Conservation (phyloP, 2,797 vertebrate species). For the Otolemur crassicaudatus region DNA sequence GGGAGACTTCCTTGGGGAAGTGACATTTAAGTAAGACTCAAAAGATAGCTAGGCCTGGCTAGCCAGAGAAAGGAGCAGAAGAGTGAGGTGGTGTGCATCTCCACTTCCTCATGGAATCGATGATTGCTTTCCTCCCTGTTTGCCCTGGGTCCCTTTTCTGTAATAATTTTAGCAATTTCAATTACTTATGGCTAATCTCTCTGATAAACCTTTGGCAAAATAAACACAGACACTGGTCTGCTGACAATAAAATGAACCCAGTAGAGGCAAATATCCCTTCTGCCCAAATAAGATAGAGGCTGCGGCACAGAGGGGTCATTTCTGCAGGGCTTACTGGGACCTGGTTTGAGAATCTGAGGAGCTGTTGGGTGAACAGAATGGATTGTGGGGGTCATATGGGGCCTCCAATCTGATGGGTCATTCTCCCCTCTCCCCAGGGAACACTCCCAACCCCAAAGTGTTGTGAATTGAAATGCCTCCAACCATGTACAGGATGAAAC, state of each 20-base stretch:
- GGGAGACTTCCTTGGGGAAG: background rate
- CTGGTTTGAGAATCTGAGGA: background rate
- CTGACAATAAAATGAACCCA: background rate
- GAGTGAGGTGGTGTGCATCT: background rate
- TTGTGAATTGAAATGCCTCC: background rate
- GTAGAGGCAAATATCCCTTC: slow-evolving; percentile 25
- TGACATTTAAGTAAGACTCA: background rate
- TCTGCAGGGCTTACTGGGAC: background rate
- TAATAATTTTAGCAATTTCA: slow-evolving; percentile 80
- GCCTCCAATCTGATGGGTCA: background rate
- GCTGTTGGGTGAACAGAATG: background rate
- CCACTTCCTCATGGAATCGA: background rate
- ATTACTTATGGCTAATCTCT: slow-evolving; percentile 82
- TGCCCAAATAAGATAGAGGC: background rate
- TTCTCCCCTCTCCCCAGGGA: background rate
- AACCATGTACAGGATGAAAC: background rate
- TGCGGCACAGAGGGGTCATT: fast-evolving
- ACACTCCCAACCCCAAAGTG: background rate
- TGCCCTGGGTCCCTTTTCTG: slow-evolving; percentile 46
- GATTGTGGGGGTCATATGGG: fast-evolving
- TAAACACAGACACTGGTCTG: slow-evolving; percentile 69
- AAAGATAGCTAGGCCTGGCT: background rate
- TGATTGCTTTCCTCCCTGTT: background rate
- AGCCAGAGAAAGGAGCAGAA: background rate
- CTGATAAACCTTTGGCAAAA: slow-evolving; percentile 79